A percentile compares a stretch with the other conserved stretches of the same genome.
These are phyloP conservation scores for Sylvilagus bachmani DNA, from an alignment of 2,113 vertebrate genomes.

Conservation along the genomic window DNA sequence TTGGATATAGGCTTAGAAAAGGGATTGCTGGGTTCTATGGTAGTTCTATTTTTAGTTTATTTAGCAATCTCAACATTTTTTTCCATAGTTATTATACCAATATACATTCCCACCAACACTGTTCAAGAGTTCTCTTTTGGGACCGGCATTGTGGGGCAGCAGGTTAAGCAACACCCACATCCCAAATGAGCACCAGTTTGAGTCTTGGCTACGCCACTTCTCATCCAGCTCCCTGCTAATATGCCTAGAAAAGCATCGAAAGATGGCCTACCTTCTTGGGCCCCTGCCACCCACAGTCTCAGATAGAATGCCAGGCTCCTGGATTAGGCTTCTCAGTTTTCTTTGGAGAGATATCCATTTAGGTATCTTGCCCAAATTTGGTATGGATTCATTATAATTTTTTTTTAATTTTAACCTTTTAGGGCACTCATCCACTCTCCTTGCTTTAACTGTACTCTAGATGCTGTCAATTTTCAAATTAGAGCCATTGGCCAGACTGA, in stretches of 20 bases:
- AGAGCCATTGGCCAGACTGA: neutral
- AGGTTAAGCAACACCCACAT: too few species aligned
- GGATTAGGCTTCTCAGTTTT: neutral
- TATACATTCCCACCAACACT: neutral
- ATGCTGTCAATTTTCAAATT: neutral
- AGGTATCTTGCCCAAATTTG: neutral
- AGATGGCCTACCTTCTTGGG: too few species aligned
- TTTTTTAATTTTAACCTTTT: neutral
- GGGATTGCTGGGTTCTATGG: neutral
- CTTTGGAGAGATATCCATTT: constrained; percentile 2
- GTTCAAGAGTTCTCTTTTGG: neutral
- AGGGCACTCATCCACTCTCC: neutral
- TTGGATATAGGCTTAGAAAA: neutral
- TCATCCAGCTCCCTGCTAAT: too few species aligned
- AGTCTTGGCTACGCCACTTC: too few species aligned
- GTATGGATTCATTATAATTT: neutral
- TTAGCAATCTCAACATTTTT: neutral
- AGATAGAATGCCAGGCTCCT: too few species aligned
- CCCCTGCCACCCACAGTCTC: too few species aligned
- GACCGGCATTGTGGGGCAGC: too few species aligned
- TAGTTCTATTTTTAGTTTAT: neutral
- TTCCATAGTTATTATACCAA: neutral
- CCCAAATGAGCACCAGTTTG: too few species aligned
- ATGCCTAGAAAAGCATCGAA: too few species aligned
- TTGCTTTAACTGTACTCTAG: neutral